Evolutionary conservation across 1,140 invertebrate species (phyloP).

Genomic region (Reticulitermes speratus): DNA sequence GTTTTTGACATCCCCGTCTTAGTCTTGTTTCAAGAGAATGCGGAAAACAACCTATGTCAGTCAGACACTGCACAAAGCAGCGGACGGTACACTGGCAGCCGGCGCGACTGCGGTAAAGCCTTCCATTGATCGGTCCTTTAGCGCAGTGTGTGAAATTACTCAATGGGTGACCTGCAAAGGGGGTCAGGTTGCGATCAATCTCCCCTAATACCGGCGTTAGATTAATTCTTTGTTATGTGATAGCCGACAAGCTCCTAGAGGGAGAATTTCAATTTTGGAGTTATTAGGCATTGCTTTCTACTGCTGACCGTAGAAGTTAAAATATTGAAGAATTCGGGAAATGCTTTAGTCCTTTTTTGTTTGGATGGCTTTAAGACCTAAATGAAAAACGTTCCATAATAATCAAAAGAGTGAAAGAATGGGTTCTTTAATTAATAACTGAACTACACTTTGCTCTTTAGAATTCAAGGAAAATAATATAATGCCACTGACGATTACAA

Average conservation of each 20-base stretch:
- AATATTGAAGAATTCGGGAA: background rate
- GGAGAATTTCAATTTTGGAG: background rate
- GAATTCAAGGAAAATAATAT: no score
- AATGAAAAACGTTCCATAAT: no score
- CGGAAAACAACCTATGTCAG: background rate
- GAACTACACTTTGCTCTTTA: no score
- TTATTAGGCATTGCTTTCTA: background rate
- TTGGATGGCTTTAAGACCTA: no score
- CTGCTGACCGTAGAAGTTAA: background rate
- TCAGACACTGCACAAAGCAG: background rate
- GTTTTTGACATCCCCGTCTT: background rate
- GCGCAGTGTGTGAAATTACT: background rate
- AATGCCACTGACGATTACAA: no score
- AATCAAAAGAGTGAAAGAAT: no score
- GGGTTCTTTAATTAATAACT: no score
- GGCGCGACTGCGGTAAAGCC: background rate
- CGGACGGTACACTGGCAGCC: background rate
- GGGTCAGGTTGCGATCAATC: background rate
- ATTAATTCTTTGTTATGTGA: constrained; percentile 7
- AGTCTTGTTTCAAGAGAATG: background rate
- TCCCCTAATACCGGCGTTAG: background rate
- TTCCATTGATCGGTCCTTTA: background rate
- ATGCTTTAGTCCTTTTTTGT: background rate
- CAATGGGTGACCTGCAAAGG: background rate
- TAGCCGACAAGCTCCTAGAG: background rate